Base-by-base conservation (phyloP, 2,113 vertebrate species). In the Lophius piscatorius region DNA sequence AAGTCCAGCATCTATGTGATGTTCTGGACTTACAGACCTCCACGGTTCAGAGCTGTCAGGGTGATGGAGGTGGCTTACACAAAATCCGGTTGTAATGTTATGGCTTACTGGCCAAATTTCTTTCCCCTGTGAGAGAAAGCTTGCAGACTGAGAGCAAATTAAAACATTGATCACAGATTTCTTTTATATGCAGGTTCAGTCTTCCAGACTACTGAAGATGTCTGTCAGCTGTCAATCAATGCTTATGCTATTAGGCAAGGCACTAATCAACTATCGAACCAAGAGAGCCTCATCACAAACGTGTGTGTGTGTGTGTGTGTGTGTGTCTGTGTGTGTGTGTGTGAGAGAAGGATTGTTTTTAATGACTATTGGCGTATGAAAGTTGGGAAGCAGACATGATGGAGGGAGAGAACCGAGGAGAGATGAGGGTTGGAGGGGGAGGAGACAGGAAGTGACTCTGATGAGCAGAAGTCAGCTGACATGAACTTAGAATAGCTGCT, bases 331-430 rank as follows among this genome's bases (percentile, higher is more conserved):
- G 45, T 16, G 18, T 28, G 46, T 44, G 49, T 59, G 56, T n/a
- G 58, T 66, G 63, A 64, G 45, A n/a, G 66, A 68, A 51, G 70
- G 73, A 71, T 74, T 76, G 81, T 46, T 60, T 88, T 88, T 88
- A 86, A 90, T 88, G 88, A 87, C 77, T 89, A 89, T 89, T 84
- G 86, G 88, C 49, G 2, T 58, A 34, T 77, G 59, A 72, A 68
- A 76, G 68, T 66, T 57, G 49, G 78, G 78, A 85, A 79, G 78
- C 72, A 63, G 71, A 72, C 70, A 41, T 74, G 63, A 69, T 61
- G 38, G 68, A 74, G 41, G 31, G 38, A 70, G 55, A 63, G 56
- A 59, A 72, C 58, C 56, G 54, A 58, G 48, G 65, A 74, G 31
- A 80, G 61, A 65, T 45, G 69, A 78, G 66, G 48, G 71, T 73